Percentiles rank a stretch among this genome's conserved stretches.
Conservation (phyloP, 2,113 vertebrate genomes). For the Nymphicus hollandicus region DNA sequence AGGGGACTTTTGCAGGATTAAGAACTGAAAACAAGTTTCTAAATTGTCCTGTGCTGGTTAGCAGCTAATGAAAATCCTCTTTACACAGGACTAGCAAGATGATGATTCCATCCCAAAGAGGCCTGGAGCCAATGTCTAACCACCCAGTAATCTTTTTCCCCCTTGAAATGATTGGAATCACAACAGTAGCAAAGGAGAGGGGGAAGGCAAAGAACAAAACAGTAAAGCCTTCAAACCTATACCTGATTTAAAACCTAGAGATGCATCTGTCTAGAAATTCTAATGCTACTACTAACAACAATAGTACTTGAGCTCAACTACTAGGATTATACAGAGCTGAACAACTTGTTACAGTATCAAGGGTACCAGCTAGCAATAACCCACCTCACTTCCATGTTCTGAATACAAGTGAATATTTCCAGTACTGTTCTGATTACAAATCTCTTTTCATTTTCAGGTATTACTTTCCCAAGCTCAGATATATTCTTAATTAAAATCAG, state of each 20-base stretch:
- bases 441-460: not conserved
- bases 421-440: not conserved
- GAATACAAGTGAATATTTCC: constrained; percentile 12
- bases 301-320: not conserved
- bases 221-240: not conserved
- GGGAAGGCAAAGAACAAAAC: not conserved
- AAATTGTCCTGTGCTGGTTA: not conserved
- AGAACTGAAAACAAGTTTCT: not conserved
- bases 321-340: not conserved
- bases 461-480: constrained; percentile 13
- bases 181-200: not conserved
- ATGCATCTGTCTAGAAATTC: not conserved
- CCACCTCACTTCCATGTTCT: not conserved
- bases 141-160: not conserved
- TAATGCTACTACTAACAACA: not conserved
- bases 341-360: not conserved
- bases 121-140: not conserved
- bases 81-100: not conserved
- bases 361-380: not conserved
- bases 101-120: not conserved
- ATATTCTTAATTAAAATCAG: constrained; percentile 35
- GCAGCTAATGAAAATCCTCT: not conserved
- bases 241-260: not conserved
- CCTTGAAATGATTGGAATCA: not conserved
- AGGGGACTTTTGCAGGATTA: not conserved